Base-by-base conservation (phyloP, 92 coral and sea anemone genomes). In the Galaxea fascicularis region DNA sequence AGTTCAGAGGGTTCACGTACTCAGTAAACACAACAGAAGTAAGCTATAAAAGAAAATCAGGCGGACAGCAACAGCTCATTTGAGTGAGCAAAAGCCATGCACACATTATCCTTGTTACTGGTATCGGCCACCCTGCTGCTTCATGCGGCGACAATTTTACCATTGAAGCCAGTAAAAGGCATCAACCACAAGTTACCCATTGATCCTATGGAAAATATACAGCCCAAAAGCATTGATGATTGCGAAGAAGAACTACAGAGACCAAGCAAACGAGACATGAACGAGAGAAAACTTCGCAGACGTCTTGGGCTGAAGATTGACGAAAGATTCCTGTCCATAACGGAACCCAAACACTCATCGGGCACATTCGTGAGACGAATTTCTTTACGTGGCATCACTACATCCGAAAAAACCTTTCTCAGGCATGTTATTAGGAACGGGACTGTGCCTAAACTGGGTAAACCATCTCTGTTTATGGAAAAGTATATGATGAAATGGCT, bases 401-500 rank as follows among this genome's bases (percentile, higher is more conserved):
- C 87, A 22, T 10, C 71, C 10, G 87, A 83, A 51, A 83, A 83
- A 73, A 35, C 57, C 59, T 74, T 71, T 47, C 87, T 83, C 54
- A 83, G 76, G 52, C 71, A 41, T 35, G 71, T 83, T 1, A 83
- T 83, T 44, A 83, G 80, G 24, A 83, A 83, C 58, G 87, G 73
- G 65, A 83, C 79, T 20, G 30, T 21, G 25, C 49, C 71, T 25
- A 72, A 8, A 39, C 25, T 72, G 53, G 80, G 79, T 0, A 83
- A 83, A 26, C 67, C 73, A 13, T 7, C 80, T 31, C 17, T 58
- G 47, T 63, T 20, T 45, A 75, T 87, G 73, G 90, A 92, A 28
- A 62, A 87, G 28, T 77, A 86, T 71, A 71, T 94, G 46, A 82
- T 91, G 71, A 85, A 76, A 6, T 94, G 98, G 98, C 87, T 94